Conservation (phyloP, 2,888 invertebrate genomes). For the Bhutanitis thaidina region DNA sequence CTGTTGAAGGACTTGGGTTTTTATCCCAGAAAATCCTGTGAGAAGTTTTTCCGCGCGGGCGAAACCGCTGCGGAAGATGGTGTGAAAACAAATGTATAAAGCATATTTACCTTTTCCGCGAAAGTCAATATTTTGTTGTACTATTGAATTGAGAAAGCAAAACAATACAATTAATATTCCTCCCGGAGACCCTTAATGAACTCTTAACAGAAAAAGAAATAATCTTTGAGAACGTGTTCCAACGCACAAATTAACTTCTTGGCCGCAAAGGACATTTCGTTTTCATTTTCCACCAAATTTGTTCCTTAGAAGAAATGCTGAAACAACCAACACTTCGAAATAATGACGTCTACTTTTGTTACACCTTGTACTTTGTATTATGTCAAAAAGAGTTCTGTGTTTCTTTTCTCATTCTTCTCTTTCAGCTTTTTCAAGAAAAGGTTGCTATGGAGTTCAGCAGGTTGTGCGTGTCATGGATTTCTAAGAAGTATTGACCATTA, state of each 20-base stretch:
- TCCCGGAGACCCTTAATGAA: not conserved
- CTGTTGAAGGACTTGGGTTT: no score
- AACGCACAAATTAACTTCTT: constrained; percentile 36
- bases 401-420: no score
- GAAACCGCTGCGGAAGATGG: no score
- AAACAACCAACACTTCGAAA: constrained; percentile 27
- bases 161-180: not conserved
- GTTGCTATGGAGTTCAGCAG: no score
- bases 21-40: no score
- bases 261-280: constrained; percentile 30
- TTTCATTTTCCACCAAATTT: constrained; percentile 36
- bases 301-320: constrained; percentile 29
- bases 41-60: no score
- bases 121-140: no score
- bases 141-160: not conserved
- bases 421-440: no score
- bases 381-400: not conserved
- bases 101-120: no score
- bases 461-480: no score
- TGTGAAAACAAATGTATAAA: no score
- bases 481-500: no score
- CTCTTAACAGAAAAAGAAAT: constrained; percentile 10
- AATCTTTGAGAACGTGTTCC: constrained; percentile 24
- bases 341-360: not conserved
- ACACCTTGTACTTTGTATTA: not conserved